phyloP scores from a whole-genome alignment of 2,113 vertebrate species.

The Delphinapterus leucas region DNA sequence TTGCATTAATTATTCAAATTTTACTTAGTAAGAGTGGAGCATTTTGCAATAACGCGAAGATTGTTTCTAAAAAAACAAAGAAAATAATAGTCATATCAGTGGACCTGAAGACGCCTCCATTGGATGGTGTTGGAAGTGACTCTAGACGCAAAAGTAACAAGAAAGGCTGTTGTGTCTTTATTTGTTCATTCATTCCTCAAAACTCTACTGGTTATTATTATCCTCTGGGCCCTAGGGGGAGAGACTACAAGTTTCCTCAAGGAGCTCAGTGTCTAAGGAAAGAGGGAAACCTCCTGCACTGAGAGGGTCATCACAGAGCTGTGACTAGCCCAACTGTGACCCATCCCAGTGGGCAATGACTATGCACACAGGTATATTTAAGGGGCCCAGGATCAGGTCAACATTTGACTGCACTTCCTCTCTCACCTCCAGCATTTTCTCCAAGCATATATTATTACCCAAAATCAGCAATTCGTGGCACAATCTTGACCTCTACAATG shows the following conservation, averaged over 20 bases:
- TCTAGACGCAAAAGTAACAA: not conserved
- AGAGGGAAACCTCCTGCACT: not conserved
- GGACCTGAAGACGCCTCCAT: not conserved
- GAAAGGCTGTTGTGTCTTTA: not conserved
- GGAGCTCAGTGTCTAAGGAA: not conserved
- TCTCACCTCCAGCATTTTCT: not conserved
- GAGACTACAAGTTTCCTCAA: not conserved
- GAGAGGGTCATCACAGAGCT: not conserved
- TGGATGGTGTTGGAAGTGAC: not conserved
- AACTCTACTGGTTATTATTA: not conserved
- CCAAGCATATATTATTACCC: not conserved
- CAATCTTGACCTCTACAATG: not conserved
- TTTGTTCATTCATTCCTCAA: not conserved
- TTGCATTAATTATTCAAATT: not conserved
- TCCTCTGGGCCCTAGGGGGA: not conserved
- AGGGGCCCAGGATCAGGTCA: not conserved
- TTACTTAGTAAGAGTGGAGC: not conserved
- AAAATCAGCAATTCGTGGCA: not conserved
- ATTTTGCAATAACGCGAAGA: not conserved
- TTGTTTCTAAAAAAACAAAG: not conserved
- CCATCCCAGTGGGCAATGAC: not conserved
- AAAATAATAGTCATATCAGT: not conserved
- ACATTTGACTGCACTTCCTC: not conserved
- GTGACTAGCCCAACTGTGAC: not conserved
- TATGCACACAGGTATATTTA: not conserved